phyloP scores from a whole-genome alignment of 2,888 invertebrate species.

The Lymantria monacha region DNA sequence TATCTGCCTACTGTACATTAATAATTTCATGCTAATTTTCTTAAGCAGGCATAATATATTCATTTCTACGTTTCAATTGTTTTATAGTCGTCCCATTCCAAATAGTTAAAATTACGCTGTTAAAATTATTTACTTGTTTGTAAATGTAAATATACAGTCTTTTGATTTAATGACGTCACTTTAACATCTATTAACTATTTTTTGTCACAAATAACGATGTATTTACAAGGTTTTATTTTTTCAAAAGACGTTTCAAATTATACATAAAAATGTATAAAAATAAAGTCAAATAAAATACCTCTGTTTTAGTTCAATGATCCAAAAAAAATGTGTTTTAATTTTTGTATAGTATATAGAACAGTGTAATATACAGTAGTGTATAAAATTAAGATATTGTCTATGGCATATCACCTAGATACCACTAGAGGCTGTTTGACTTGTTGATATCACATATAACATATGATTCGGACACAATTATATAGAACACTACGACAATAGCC shows the following conservation, averaged over 20 bases:
- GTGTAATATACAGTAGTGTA: conserved; percentile 46
- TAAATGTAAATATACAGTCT: neutral
- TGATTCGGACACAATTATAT: too few species aligned
- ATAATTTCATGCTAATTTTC: too few species aligned
- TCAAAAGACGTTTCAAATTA: neutral
- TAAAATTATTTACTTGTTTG: conserved; percentile 38
- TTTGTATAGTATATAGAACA: conserved; percentile 30
- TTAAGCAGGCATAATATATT: too few species aligned
- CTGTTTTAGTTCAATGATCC: conserved; percentile 40
- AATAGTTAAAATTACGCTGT: conserved; percentile 40
- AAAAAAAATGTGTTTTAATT: conserved; percentile 41
- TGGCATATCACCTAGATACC: conserved; percentile 76
- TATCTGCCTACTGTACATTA: too few species aligned
- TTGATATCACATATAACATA: conserved; percentile 9
- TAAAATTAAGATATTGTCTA: conserved; percentile 54
- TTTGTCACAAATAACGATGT: too few species aligned
- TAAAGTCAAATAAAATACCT: conserved; percentile 36
- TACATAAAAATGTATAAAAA: conserved; percentile 11
- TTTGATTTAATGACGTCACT: too few species aligned
- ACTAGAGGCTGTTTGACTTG: conserved; percentile 46
- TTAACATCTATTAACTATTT: too few species aligned
- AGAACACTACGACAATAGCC: neutral
- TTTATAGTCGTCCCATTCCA: conserved; percentile 31
- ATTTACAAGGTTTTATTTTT: neutral
- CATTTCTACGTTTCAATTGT: neutral